These are phyloP conservation scores for Ormyrus thymus DNA, from an alignment of 2,888 invertebrate genomes.

Conservation along the genomic window DNA sequence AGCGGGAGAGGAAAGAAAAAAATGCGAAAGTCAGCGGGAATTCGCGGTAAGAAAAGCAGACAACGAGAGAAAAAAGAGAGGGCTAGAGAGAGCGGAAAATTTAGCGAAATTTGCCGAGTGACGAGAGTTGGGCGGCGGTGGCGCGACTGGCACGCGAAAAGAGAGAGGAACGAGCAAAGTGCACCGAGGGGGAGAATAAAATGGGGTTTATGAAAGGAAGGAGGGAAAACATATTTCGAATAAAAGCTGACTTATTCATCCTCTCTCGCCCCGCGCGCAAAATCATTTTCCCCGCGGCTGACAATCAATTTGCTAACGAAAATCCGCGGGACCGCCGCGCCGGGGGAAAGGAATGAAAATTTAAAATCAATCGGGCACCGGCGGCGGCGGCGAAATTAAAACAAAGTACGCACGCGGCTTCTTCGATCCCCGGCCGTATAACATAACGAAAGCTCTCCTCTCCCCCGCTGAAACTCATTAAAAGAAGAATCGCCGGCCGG, in stretches of 20 bases:
- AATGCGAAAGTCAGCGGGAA: conserved; percentile 20
- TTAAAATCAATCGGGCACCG: conserved; percentile 31
- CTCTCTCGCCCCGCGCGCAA: too few species aligned
- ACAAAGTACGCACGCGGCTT: conserved; percentile 24
- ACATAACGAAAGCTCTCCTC: conserved; percentile 35
- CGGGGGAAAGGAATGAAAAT: conserved; percentile 24
- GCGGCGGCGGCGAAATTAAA: neutral
- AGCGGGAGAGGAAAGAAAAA: neutral
- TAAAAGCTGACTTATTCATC: conserved; percentile 1
- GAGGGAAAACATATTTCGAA: conserved; percentile 6
- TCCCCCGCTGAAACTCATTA: conserved; percentile 48
- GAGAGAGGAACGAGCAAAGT: conserved; percentile 38
- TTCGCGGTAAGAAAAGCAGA: neutral
- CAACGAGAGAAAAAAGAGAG: neutral
- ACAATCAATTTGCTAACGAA: too few species aligned
- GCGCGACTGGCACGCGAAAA: conserved; percentile 30
- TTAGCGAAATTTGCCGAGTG: conserved; percentile 34
- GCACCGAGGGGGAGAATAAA: conserved; percentile 46
- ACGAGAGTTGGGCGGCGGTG: too few species aligned
- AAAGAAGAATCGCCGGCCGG: conserved; percentile 35
- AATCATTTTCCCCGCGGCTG: too few species aligned
- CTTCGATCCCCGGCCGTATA: neutral
- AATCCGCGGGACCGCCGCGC: too few species aligned
- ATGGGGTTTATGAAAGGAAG: conserved; percentile 39
- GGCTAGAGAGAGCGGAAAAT: conserved; percentile 24